A percentile compares a stretch with the other conserved stretches of the same genome.
Evolutionary conservation across 2,888 invertebrate genomes (phyloP).

Genomic region (Nemoura dubitans): DNA sequence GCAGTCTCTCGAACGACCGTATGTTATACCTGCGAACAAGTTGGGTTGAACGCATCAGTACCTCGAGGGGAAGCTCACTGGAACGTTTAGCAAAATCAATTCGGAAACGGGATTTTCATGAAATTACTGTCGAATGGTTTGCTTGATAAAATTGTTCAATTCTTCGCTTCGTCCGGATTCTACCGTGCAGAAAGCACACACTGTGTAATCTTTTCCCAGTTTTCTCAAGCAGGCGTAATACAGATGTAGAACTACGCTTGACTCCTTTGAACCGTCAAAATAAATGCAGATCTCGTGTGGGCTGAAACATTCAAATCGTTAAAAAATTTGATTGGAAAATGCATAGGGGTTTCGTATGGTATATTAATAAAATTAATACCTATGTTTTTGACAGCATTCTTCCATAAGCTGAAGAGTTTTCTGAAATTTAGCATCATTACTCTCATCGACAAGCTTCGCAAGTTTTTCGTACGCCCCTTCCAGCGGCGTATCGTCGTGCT

Average conservation of each 20-base stretch:
- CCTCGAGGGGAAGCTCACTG: too few species aligned
- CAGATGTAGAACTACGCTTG: slow-evolving; percentile 54
- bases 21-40: not conserved
- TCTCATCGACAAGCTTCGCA: slow-evolving; percentile 49
- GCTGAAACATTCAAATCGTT: slow-evolving; percentile 23
- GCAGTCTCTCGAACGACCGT: not conserved
- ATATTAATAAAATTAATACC: too few species aligned
- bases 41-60: not conserved
- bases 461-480: slow-evolving; percentile 52
- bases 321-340: not conserved
- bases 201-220: not conserved
- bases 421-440: not conserved
- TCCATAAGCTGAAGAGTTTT: slow-evolving; percentile 50
- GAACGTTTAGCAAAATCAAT: too few species aligned
- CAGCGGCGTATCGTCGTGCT: slow-evolving; percentile 53
- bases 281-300: slow-evolving; percentile 42
- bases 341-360: too few species aligned
- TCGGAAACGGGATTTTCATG: too few species aligned
- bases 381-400: slow-evolving; percentile 49
- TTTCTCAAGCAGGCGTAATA: slow-evolving; percentile 50
- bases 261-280: slow-evolving; percentile 54
- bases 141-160: not conserved
- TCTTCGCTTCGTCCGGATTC: not conserved
- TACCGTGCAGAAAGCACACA: not conserved
- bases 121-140: not conserved